Evolutionary conservation across 2,797 vertebrate genomes (phyloP), one percentile per base, ranked within the genome.

Genomic region (Danio choprae): DNA sequence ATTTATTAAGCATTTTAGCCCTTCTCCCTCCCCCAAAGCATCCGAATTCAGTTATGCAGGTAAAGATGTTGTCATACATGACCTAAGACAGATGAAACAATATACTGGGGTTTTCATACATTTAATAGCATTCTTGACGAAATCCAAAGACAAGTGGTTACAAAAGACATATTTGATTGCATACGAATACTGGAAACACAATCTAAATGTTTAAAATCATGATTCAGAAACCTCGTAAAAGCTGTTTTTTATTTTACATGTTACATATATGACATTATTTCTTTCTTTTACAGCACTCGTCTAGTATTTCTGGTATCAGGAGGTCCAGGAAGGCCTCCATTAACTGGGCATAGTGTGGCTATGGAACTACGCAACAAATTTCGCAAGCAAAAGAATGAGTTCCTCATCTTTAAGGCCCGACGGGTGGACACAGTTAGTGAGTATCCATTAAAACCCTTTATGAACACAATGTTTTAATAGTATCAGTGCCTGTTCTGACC

Each of bases 361-460:
- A 91, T 94, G 40, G 92, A 92, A 0, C 95, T 99, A 6, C 95
- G 93, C 64, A 97, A 94, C 7, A 97, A 98, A 56, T 91, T 99
- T 20, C 90, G 86, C 87, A 99, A 97, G 73, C 97, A 99, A 58
- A 98, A 98, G 90, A 96, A 95, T 0, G 97, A 98, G 81, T 99
- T 99, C 83, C 95, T 99, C 77, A 96, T 98, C 87, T 99, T 94
- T 87, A 93, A 94, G 79, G 96, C 96, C 0, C 83, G 92, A 59
- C 93, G 95, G 51, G 96, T 99, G 67, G 97, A 94, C 83, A 99
- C 98, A 69, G 96, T 99, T 90, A 94, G 98, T 99, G 91, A 97
- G 97, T 97, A 83, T 38, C 41, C 22, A 41, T 84, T 73, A 2
- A 63, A 11, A 13, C 18, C 5, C 18, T 69, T 70, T 0, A 44